A percentile compares a stretch with the other conserved stretches of the same genome.
Evolutionary conservation across 2,797 vertebrate genomes (phyloP).

Genomic region (Trachops cirrhosus): DNA sequence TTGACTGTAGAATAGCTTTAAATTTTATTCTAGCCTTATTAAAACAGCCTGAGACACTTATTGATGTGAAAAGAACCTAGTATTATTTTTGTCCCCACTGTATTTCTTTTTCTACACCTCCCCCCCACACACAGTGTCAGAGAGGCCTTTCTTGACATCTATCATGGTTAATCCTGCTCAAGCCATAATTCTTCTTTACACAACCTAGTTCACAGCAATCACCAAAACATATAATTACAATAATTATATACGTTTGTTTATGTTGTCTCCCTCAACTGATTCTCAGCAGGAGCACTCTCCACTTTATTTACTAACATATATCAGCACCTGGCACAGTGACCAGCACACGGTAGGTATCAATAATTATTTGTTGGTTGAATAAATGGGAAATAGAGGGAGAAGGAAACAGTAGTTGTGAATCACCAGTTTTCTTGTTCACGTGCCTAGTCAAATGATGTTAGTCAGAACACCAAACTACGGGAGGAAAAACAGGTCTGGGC

Average conservation of each 20-base stretch:
- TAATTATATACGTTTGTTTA: constrained; percentile 6
- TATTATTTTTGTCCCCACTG: constrained; percentile 19
- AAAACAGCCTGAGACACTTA: not conserved
- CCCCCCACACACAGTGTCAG: not conserved
- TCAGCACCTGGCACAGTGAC: not conserved
- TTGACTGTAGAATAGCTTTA: constrained; percentile 14
- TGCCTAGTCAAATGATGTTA: not conserved
- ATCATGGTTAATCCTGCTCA: not conserved
- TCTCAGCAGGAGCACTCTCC: not conserved
- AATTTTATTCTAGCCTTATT: not conserved
- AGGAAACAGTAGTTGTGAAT: not conserved
- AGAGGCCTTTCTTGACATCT: not conserved
- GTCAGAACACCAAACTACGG: not conserved
- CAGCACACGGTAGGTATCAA: not conserved
- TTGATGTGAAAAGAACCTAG: not conserved
- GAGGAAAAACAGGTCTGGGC: constrained; percentile 32
- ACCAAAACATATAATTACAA: not conserved
- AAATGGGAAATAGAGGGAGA: not conserved
- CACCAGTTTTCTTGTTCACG: constrained; percentile 13
- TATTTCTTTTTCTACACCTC: not conserved
- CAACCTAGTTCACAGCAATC: not conserved
- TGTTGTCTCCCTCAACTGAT: not conserved
- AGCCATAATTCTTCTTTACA: constrained; percentile 11
- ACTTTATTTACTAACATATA: not conserved
- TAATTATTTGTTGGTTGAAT: not conserved